Conservation (phyloP, 1,140 invertebrate genomes). For the Aporrectodea caliginosa region DNA sequence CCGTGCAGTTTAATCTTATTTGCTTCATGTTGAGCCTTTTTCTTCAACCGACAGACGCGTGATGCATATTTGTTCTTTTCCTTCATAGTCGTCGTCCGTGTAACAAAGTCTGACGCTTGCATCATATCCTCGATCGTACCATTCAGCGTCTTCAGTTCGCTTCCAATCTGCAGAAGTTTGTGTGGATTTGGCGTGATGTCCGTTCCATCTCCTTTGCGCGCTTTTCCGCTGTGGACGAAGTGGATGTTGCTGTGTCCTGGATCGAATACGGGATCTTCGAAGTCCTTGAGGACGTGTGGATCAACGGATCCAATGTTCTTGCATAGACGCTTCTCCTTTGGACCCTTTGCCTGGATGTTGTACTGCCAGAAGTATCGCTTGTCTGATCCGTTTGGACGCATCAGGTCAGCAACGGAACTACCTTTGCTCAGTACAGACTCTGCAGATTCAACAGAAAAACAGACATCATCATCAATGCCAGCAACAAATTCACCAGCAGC, state of each 20-base stretch:
- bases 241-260: slow-evolving; percentile 33
- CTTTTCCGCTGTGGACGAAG: slow-evolving; percentile 61
- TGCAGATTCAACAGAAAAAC: not conserved
- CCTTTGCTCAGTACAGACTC: not conserved
- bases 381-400: not conserved
- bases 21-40: slow-evolving; percentile 57
- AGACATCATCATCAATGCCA: no score
- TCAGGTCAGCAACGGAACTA: not conserved
- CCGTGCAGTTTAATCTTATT: slow-evolving; percentile 79
- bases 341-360: slow-evolving; percentile 96
- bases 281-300: slow-evolving; percentile 81
- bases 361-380: slow-evolving; percentile 91
- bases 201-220: slow-evolving; percentile 93
- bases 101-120: slow-evolving; percentile 73
- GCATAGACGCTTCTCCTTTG: slow-evolving; percentile 65
- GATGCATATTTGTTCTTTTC: slow-evolving; percentile 98
- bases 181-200: slow-evolving; percentile 91
- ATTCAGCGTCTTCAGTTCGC: slow-evolving; percentile 87
- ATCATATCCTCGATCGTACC: slow-evolving; percentile 91
- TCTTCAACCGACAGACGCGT: slow-evolving; percentile 73
- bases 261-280: slow-evolving; percentile 58
- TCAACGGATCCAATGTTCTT: slow-evolving; percentile 68
- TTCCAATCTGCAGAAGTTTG: slow-evolving; percentile 83
- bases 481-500: no score
- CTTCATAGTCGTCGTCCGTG: slow-evolving; percentile 78